Evolutionary conservation across 2,113 vertebrate genomes (phyloP).

Genomic region (Periophthalmodon schlosseri): DNA sequence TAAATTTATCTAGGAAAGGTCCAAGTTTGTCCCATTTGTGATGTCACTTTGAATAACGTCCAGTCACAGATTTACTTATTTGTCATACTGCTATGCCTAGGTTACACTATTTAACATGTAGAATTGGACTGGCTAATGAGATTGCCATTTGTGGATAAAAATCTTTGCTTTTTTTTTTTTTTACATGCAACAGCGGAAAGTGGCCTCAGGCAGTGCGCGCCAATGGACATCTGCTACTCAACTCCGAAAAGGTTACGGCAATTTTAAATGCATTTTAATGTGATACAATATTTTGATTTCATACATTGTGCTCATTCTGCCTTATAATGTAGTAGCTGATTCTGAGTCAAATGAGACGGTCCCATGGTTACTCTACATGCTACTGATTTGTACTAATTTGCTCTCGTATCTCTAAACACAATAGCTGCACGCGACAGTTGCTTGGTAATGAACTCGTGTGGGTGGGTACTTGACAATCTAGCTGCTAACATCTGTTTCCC

Average conservation of each 20-base stretch:
- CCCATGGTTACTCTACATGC: slow-evolving; percentile 6
- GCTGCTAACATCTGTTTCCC: slow-evolving; percentile 51
- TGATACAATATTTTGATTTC: not conserved
- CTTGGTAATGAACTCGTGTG: slow-evolving; percentile 16
- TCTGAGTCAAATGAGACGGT: not conserved
- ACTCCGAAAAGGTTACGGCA: slow-evolving; percentile 90
- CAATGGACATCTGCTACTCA: slow-evolving; percentile 96
- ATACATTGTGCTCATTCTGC: not conserved
- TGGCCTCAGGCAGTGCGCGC: slow-evolving; percentile 94
- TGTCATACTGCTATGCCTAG: not conserved
- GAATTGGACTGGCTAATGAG: not conserved
- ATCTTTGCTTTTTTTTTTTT: not conserved
- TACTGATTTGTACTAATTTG: slow-evolving; percentile 13
- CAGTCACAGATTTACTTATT: not conserved
- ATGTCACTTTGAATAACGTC: not conserved
- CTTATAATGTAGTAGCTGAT: not conserved
- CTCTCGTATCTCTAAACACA: slow-evolving; percentile 26
- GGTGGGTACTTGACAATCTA: slow-evolving; percentile 16
- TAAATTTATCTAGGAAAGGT: too few relatives aligned
- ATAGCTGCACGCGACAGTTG: not conserved
- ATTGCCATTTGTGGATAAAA: not conserved
- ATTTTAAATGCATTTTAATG: not conserved
- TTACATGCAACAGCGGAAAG: slow-evolving; percentile 79
- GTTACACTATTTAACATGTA: not conserved
- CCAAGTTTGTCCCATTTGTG: not conserved